A percentile compares a stretch with the other conserved stretches of the same genome.
Conservation (phyloP, 2,888 invertebrate species). For the Erebia epiphron region DNA sequence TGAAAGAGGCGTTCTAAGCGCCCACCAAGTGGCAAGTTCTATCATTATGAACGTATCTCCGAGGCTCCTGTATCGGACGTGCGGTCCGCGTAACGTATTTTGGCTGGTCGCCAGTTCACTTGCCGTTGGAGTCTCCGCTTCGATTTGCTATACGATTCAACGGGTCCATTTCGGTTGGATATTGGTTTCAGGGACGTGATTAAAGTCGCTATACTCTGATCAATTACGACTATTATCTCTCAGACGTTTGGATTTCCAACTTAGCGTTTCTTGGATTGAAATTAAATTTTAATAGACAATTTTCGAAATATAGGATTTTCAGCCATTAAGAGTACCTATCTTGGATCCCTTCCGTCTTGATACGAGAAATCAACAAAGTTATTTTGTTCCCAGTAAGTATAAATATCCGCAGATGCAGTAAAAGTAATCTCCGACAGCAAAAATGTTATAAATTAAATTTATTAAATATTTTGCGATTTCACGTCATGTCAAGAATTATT, state of each 20-base stretch:
- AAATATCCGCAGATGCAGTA: too few relatives aligned
- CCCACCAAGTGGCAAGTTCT: slow-evolving; percentile 34
- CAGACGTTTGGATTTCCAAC: not conserved
- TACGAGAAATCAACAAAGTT: too few relatives aligned
- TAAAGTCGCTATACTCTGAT: slow-evolving; percentile 35
- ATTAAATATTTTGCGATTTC: too few relatives aligned
- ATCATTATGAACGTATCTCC: slow-evolving; percentile 41
- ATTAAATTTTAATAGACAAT: not conserved
- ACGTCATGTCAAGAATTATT: too few relatives aligned
- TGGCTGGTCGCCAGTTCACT: slow-evolving; percentile 41
- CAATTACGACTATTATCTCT: slow-evolving; percentile 8
- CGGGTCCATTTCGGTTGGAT: slow-evolving; percentile 41
- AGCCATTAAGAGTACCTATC: not conserved
- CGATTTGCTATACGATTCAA: slow-evolving; percentile 42
- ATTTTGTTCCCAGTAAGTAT: too few relatives aligned
- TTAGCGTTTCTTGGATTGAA: not conserved
- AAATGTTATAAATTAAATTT: too few relatives aligned
- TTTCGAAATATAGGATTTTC: not conserved
- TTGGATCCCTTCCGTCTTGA: too few relatives aligned
- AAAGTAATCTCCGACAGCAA: too few relatives aligned
- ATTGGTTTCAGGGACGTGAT: slow-evolving; percentile 45
- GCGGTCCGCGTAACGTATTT: slow-evolving; percentile 42
- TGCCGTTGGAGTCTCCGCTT: slow-evolving; percentile 39
- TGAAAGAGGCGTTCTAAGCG: slow-evolving; percentile 28
- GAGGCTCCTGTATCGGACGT: slow-evolving; percentile 40